Evolutionary conservation across 2,113 vertebrate genomes (phyloP).

Genomic region (Vidua macroura): DNA sequence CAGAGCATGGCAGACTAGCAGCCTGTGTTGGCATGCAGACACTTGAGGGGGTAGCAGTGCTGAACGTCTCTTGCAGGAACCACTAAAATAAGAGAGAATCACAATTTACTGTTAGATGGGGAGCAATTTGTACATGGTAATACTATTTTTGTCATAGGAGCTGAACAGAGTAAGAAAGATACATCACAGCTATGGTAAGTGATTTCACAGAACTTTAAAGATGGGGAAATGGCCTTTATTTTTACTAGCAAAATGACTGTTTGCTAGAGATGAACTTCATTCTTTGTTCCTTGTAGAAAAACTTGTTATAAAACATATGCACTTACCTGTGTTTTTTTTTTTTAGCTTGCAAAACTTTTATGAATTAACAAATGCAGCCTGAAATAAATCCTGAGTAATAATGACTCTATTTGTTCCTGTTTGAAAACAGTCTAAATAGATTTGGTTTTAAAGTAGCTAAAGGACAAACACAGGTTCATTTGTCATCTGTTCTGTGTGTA

Average conservation of each 20-base stretch:
- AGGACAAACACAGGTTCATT: neutral
- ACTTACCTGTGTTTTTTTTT: neutral
- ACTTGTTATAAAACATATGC: neutral
- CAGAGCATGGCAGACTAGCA: neutral
- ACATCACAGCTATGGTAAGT: neutral
- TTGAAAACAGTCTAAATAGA: neutral
- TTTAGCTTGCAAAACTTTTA: neutral
- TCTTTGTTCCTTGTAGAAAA: neutral
- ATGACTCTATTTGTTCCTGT: neutral
- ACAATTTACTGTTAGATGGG: neutral
- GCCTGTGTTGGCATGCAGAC: neutral
- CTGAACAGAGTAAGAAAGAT: neutral
- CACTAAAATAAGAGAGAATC: neutral
- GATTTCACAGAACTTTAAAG: neutral
- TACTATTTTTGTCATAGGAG: neutral
- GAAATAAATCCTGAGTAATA: neutral
- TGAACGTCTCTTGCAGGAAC: neutral
- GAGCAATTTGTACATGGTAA: neutral
- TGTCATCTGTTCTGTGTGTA: neutral
- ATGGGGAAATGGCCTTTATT: neutral
- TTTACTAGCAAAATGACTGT: neutral
- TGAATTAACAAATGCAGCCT: neutral
- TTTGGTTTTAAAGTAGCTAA: neutral
- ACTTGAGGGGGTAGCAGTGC: neutral
- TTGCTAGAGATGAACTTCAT: neutral